Base-by-base conservation (phyloP, 1,140 invertebrate species). In the Diachasma alloeum region DNA sequence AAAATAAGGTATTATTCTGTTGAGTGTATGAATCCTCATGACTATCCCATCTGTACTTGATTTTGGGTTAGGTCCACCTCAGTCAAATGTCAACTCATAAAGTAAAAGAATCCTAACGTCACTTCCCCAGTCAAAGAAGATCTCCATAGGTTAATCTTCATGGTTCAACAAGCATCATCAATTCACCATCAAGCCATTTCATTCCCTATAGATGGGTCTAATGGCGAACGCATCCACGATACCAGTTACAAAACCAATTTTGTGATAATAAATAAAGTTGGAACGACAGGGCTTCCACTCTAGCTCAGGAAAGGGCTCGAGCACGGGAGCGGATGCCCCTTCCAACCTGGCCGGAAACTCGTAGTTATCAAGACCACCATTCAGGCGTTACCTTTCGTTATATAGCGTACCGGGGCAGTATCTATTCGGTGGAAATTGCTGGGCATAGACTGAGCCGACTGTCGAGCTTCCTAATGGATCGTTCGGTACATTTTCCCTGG, bases 291-390 rank as follows among this genome's bases (percentile, higher is more conserved):
- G 24, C 31, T 66, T 42, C 68, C 8, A 31, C 26, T 31, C 56
- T 9, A 37, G 9, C 10, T 63, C 42, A 67, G 73, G 63, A 74
- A 74, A 31, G 73, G 56, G 37, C 10, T 26, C 11, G 63, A 44
- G 56, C 24, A 68, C 73, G 15, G 44, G 37, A 44, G 24, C 59
- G 73, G 73, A 74, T 67, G 59, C 44, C n/a, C 36, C 72, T 5
- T 74, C 31, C 72, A 36, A 74, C 56, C 63, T 24, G 24, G 39
- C 56, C 59, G 73, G 73, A 74, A 74, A 42, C 46, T 31, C 73
- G 42, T 44, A 63, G 59, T 74, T 74, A 74, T 74, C 73, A 67
- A 24, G 26, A 67, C 59, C 42, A 26, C 59, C 24, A 39, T 67
- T 42, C 44, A 53, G 59, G 31, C 56, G 37, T 67, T 26, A n/a